Evolutionary conservation across 2,797 vertebrate genomes (phyloP), one percentile per base, ranked within the genome.

Genomic region (Acanthopagrus latus): DNA sequence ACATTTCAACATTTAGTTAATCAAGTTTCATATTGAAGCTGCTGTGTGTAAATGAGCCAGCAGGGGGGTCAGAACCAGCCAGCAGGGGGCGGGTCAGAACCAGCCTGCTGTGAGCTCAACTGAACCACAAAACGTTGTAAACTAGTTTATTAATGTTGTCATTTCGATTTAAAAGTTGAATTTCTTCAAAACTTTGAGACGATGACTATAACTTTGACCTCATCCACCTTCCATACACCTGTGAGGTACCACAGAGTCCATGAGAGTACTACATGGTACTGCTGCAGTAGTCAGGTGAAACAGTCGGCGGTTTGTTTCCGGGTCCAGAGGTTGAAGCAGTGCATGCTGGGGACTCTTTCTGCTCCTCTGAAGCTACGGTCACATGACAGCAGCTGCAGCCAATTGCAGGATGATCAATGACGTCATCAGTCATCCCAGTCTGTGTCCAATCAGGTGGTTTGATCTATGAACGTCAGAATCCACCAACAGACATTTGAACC

Each of bases 281-380:
- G 47, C 16, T 46, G 16, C 27, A 27, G 27, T 27, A 4, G 27
- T 27, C 44, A 5, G 44, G 44, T 14, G 43, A 25, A 44, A 46
- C 48, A 51, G 20, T 52, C 25, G n/a, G 20, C 17, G 44, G 43
- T 69, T 46, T 18, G 17, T 44, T 58, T 33, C 21, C 55, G 52
- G 78, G 83, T 20, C 52, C 7, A 54, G 50, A 0, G 7, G 21
- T 59, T 25, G 62, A 65, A 79, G 55, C 76, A 38, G 44, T 75
- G 78, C 83, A 78, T 87, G 80, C 64, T 82, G 82, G 80, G 79
- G 79, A 86, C 29, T 62, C 18, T 60, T 50, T 50, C 5, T 63
- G 60, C 58, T 64, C 56, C 17, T 23, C 57, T 67, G 48, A 77
- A 70, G 63, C 78, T 17, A 33, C 4, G 6, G 76, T 85, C 78